A percentile compares a stretch with the other conserved stretches of the same genome.
Conservation (phyloP, 2,888 invertebrate species). For the Rhagonycha lutea region DNA sequence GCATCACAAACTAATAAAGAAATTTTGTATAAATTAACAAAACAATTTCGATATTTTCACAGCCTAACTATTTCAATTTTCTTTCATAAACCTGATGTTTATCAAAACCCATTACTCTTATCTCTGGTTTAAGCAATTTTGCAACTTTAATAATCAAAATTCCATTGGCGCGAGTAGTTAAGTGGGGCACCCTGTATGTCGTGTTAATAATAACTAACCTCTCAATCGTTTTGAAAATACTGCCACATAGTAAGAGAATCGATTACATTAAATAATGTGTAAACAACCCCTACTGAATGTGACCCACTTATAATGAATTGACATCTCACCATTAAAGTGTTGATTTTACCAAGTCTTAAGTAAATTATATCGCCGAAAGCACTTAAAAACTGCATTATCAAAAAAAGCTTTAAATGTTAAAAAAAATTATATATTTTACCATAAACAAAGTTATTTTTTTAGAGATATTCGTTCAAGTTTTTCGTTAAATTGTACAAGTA, state of each 20-base stretch:
- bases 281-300: conserved; percentile 4
- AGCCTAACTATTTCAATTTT: neutral
- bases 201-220: neutral
- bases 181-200: neutral
- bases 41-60: neutral
- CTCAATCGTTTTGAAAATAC: neutral
- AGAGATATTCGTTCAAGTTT: neutral
- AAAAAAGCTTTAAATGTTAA: neutral
- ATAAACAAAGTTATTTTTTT: neutral
- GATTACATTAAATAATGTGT: conserved; percentile 3
- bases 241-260: neutral
- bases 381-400: neutral
- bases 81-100: neutral
- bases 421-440: neutral
- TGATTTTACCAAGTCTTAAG: neutral
- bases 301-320: conserved; percentile 4
- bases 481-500: neutral
- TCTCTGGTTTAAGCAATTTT: neutral
- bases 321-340: conserved; percentile 1
- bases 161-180: neutral
- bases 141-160: neutral
- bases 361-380: neutral
- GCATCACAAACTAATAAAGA: neutral
- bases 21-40: neutral
- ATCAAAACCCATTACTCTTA: neutral